Base-by-base conservation (phyloP, 2,888 invertebrate species). In the Drosophila borborema region DNA sequence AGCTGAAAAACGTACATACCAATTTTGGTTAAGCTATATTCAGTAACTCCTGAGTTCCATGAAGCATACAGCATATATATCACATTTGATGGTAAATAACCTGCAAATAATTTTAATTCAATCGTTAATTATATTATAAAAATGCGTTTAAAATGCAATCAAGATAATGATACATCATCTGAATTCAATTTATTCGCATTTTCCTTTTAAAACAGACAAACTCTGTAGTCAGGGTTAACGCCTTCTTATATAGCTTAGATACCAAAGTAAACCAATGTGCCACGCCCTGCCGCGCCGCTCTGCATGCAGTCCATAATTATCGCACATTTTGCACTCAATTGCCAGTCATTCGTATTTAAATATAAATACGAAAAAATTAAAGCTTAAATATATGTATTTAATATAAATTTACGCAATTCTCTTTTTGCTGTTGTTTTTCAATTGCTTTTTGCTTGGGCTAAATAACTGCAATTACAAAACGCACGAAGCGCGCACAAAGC, bases 401-500 rank as follows among this genome's bases (percentile, higher is more conserved):
- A 58, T 60, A 69, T 66, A 64, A 76, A 68, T 90, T 90, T 88
- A 88, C 88, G 90, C 84, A 84, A 90, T 71, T 88, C 65, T 46
- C 59, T 63, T 51, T 70, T 80, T 54, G 8, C 31, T 67, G 40
- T 58, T 62, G 40, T 41, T 59, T 59, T 70, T 75, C 51, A 55
- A 69, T 60, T 81, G 63, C 18, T 64, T 68, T 70, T 80, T 73
- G 72, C 72, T 67, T 74, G 80, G 58, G 68, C 89, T 61, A 84
- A 85, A 89, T 82, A 90, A 80, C 82, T 73, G 87, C 81, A 90
- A 89, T 86, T 86, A 90, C 87, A 84, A 86, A 86, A 78, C 73
- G 77, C 82, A 81, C 67, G 77, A 71, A 74, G 72, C 82, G 67
- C 58, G 45, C 70, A 64, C 68, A 74, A 67, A 69, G 55, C 65